These are phyloP conservation scores for Peromyscus californicus DNA, from an alignment of 2,113 vertebrate genomes.

Conservation along the genomic window DNA sequence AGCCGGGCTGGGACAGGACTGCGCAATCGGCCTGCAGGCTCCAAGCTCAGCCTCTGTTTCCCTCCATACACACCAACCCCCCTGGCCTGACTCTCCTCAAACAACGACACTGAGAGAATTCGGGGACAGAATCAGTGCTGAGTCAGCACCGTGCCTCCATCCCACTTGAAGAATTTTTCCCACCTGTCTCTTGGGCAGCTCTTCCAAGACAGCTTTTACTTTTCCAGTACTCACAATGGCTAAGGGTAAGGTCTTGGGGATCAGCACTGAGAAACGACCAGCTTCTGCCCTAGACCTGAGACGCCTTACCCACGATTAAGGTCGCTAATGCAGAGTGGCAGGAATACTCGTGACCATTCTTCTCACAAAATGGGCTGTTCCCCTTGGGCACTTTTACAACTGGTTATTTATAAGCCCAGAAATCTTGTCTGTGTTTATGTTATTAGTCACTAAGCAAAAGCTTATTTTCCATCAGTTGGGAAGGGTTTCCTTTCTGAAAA, in stretches of 20 bases:
- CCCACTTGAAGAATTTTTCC: neutral
- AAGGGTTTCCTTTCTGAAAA: slow-evolving; percentile 84
- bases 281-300: neutral
- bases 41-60: too few relatives aligned
- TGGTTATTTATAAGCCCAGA: slow-evolving; percentile 83
- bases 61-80: rapidly evolving
- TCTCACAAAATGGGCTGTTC: slow-evolving; percentile 58
- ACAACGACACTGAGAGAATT: neutral
- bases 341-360: slow-evolving; percentile 61
- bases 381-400: slow-evolving; percentile 75
- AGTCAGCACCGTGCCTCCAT: rapidly evolving
- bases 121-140: neutral
- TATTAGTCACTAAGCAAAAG: slow-evolving; percentile 84
- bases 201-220: slow-evolving; percentile 7
- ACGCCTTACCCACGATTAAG: neutral
- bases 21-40: rapidly evolving
- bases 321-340: slow-evolving; percentile 17
- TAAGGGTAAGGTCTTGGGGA: slow-evolving; percentile 51
- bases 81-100: neutral
- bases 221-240: neutral
- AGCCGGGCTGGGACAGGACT: too few relatives aligned
- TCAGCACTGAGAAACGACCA: neutral
- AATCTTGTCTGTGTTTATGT: slow-evolving; percentile 83
- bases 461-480: slow-evolving; percentile 82
- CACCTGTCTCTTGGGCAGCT: neutral